Evolutionary conservation across 2,113 vertebrate species (phyloP).

Genomic region (Alexandromys fortis): DNA sequence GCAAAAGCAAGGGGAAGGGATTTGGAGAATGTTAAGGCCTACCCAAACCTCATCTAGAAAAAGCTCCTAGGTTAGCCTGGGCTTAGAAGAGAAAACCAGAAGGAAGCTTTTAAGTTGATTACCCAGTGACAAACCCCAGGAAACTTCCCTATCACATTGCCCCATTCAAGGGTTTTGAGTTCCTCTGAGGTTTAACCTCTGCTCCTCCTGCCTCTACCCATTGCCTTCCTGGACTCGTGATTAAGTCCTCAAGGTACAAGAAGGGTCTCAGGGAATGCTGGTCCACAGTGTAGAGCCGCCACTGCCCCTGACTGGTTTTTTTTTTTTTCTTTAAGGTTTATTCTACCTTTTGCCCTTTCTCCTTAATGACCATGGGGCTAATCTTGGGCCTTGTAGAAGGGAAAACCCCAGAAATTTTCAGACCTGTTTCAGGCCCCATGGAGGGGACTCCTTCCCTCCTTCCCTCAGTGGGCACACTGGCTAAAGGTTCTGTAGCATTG

Average conservation of each 20-base stretch:
- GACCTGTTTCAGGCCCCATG: rapidly evolving
- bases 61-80: neutral
- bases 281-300: neutral
- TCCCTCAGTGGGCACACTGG: too few relatives aligned
- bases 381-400: slow-evolving; percentile 71
- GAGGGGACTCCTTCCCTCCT: neutral
- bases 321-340: slow-evolving; percentile 13
- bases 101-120: slow-evolving; percentile 60
- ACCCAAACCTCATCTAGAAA: neutral
- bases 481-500: neutral
- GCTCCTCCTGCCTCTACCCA: neutral
- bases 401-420: neutral
- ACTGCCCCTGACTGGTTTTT: neutral
- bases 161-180: slow-evolving; percentile 57
- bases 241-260: slow-evolving; percentile 22
- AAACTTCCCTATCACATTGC: slow-evolving; percentile 57
- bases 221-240: neutral
- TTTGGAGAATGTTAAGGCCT: neutral
- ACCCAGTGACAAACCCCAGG: slow-evolving; percentile 54
- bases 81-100: slow-evolving; percentile 38
- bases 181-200: slow-evolving; percentile 51
- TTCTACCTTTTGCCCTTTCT: slow-evolving; percentile 54
- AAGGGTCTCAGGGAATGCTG: slow-evolving; percentile 18
- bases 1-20: neutral
- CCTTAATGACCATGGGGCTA: slow-evolving; percentile 77